Evolutionary conservation across 2,113 vertebrate genomes (phyloP), one percentile per base, ranked within the genome.

Genomic region (Nesoenas mayeri): DNA sequence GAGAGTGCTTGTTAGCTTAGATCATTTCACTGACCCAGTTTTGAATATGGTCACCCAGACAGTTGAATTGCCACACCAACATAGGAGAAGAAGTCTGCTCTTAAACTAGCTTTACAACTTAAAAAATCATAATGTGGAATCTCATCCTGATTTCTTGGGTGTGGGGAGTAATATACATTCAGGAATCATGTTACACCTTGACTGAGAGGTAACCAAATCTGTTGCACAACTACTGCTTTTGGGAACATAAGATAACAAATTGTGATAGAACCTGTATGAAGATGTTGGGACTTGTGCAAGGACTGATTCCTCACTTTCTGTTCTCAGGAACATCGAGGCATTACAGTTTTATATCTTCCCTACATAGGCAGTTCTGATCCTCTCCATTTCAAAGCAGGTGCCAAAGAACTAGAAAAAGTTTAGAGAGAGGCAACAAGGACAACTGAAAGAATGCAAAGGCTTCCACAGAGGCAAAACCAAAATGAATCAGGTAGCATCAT

Each of bases 41-140:
- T 72, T 80, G 53, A 60, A 42, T 74, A 57, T 67, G 48, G 61
- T 79, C 83, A 67, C 74, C 71, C 83, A 95, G 79, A 60, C 53
- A 36, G 38, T 11, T 93, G 64, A 67, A 83, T 93, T 97, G 79
- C 91, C 60, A 71, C 72, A 88, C 31, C 77, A 80, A 14, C 34
- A 78, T 1, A 89, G 42, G 42, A 92, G 48, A 42, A 22, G 34
- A 91, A 86, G 22, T 34, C 17, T 74, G 60, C 58, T 86, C 65
- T 88, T 80, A 93, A 96, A 95, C 91, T 58, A 85, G 94, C 75
- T 92, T 84, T 93, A 53, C 92, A 95, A 95, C 92, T 80, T 86
- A 65, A 67, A 89, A 96, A 95, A 78, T 80, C 77, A 38, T 38
- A 42, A 70, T 42, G 60, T 70, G 64, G 72, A 84, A 62, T 67